Evolutionary conservation across 2,113 vertebrate species (phyloP).

Genomic region (Diadophis punctatus): DNA sequence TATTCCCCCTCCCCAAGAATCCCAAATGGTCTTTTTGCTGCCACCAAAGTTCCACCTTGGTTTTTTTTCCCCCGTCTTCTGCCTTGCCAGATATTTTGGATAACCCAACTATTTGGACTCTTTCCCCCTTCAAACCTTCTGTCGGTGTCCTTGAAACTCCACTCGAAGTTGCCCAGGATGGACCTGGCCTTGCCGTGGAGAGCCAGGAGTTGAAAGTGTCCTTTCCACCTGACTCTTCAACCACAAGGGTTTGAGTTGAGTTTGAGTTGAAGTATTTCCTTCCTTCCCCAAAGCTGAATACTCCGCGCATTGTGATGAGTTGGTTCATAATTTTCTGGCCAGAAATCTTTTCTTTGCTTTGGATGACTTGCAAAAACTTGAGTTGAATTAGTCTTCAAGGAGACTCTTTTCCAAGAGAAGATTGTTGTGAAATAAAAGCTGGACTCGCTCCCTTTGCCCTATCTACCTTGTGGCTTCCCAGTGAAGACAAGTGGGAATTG

Average conservation of each 20-base stretch:
- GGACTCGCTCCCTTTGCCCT: background rate
- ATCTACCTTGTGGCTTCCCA: background rate
- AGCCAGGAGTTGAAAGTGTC: background rate
- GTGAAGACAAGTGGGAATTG: background rate
- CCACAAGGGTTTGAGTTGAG: background rate
- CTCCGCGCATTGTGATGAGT: background rate
- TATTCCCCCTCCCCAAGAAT: background rate
- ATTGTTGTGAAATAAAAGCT: background rate
- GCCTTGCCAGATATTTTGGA: too few species aligned
- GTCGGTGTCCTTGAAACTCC: background rate
- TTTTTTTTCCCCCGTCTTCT: background rate
- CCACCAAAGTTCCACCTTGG: background rate
- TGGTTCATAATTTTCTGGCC: background rate
- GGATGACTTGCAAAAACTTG: background rate
- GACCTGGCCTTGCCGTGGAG: fast-evolving
- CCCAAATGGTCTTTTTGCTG: background rate
- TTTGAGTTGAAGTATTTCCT: background rate
- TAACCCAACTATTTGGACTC: background rate
- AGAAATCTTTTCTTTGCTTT: background rate
- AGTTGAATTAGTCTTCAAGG: background rate
- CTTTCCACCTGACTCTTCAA: background rate
- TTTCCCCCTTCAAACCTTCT: background rate
- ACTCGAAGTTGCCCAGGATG: background rate
- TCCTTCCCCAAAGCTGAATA: background rate
- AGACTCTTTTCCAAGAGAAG: background rate